phyloP scores from a whole-genome alignment of 2,888 invertebrate species.

The Griposia aprilina region DNA sequence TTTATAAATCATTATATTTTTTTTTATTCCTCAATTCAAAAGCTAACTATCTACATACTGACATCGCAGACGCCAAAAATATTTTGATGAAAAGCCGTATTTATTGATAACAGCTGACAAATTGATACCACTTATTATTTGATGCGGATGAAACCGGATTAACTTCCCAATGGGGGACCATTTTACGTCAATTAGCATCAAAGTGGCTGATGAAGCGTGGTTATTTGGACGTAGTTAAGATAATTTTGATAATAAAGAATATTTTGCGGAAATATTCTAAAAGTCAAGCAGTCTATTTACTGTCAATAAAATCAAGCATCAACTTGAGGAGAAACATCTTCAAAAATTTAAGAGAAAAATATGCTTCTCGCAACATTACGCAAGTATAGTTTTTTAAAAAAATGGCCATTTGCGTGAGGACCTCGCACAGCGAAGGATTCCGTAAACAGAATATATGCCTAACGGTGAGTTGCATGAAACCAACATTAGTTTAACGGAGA shows the following conservation, averaged over 20 bases:
- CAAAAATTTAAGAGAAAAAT: not conserved
- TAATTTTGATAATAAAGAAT: not conserved
- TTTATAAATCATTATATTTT: too few relatives aligned
- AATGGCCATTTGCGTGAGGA: too few relatives aligned
- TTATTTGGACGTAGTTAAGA: slow-evolving; percentile 11
- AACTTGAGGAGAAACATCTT: not conserved
- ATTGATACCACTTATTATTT: slow-evolving; percentile 63
- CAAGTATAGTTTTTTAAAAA: not conserved
- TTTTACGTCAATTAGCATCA: slow-evolving; percentile 62
- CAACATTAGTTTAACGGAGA: too few relatives aligned
- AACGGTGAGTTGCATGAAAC: too few relatives aligned
- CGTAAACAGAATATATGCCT: not conserved
- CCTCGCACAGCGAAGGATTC: not conserved
- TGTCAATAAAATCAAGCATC: not conserved
- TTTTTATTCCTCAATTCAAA: not conserved
- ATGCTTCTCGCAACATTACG: not conserved
- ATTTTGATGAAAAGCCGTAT: slow-evolving; percentile 46
- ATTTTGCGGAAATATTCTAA: not conserved
- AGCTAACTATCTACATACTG: not conserved
- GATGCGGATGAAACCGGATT: slow-evolving; percentile 66
- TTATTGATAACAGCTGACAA: slow-evolving; percentile 48
- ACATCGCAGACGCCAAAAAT: slow-evolving; percentile 25
- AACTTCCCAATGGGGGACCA: slow-evolving; percentile 57
- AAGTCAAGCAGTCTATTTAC: not conserved
- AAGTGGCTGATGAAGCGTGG: not conserved